Percentiles rank a stretch among this genome's conserved stretches.
Conservation (phyloP, 1,140 invertebrate genomes). For the Papilio xuthus region DNA sequence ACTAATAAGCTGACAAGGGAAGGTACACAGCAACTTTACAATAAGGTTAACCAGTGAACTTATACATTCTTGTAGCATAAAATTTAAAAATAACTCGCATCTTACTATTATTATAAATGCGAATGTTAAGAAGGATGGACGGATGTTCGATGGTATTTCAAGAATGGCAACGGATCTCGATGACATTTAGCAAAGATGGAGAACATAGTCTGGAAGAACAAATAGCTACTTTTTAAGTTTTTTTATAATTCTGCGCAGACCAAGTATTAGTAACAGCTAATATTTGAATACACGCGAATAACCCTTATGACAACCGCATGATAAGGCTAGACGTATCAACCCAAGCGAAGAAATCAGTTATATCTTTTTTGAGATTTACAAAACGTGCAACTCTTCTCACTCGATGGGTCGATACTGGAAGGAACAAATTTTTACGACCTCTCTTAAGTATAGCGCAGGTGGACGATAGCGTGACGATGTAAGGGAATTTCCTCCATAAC, state of each 20-base stretch:
- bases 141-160: too few species aligned
- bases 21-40: neutral
- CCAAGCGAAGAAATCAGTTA: too few species aligned
- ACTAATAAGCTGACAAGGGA: neutral
- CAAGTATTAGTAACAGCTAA: too few species aligned
- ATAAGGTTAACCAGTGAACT: neutral
- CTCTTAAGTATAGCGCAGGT: neutral
- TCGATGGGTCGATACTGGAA: neutral
- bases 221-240: too few species aligned
- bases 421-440: neutral
- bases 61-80: neutral
- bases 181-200: too few species aligned
- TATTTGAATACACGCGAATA: too few species aligned
- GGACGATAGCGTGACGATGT: neutral
- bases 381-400: neutral
- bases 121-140: too few species aligned
- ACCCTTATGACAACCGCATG: too few species aligned
- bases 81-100: neutral
- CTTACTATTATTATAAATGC: neutral
- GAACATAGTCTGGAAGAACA: too few species aligned
- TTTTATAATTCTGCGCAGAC: too few species aligned
- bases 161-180: too few species aligned
- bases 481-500: neutral
- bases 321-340: too few species aligned
- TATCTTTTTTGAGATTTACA: neutral